Percentiles rank a stretch among this genome's conserved stretches.
These are phyloP conservation scores for Toxotes lorentzi DNA, from an alignment of 2,797 vertebrate species.

Conservation along the genomic window DNA sequence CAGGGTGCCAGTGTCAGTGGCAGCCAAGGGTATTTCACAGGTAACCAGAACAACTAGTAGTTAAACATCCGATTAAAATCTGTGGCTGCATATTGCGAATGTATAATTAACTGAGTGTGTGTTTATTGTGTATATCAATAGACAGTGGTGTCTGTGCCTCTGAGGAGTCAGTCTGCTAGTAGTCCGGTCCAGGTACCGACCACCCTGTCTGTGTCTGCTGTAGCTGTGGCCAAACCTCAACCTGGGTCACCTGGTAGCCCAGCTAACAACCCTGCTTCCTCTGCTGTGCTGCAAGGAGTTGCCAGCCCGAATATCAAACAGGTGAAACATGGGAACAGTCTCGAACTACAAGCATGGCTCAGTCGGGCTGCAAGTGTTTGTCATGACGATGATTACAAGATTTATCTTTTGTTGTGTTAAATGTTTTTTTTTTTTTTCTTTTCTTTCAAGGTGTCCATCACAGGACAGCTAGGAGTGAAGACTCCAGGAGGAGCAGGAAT, in stretches of 20 bases:
- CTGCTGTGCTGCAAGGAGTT: constrained; percentile 90
- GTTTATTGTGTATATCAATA: constrained; percentile 56
- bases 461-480: constrained; percentile 96
- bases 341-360: not conserved
- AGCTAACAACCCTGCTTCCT: constrained; percentile 78
- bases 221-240: constrained; percentile 87
- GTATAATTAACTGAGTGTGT: not conserved
- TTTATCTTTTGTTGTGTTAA: not conserved
- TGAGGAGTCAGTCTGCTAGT: constrained; percentile 87
- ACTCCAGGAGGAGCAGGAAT: constrained; percentile 87
- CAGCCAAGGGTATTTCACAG: constrained; percentile 92
- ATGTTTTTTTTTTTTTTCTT: constrained; percentile 22
- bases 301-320: constrained; percentile 95
- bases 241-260: constrained; percentile 87
- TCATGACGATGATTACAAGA: not conserved
- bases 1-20: constrained; percentile 89
- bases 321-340: constrained; percentile 75
- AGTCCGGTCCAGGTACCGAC: constrained; percentile 86
- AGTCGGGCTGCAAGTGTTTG: not conserved
- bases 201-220: constrained; percentile 87
- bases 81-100: not conserved
- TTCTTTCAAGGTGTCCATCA: constrained; percentile 90
- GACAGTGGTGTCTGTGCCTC: constrained; percentile 92
- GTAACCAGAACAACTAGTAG: constrained; percentile 72
- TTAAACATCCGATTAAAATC: not conserved